Percentiles rank a stretch among this genome's conserved stretches.
Conservation (phyloP, 2,113 vertebrate genomes). For the Pseudorectes ferrugineus region DNA sequence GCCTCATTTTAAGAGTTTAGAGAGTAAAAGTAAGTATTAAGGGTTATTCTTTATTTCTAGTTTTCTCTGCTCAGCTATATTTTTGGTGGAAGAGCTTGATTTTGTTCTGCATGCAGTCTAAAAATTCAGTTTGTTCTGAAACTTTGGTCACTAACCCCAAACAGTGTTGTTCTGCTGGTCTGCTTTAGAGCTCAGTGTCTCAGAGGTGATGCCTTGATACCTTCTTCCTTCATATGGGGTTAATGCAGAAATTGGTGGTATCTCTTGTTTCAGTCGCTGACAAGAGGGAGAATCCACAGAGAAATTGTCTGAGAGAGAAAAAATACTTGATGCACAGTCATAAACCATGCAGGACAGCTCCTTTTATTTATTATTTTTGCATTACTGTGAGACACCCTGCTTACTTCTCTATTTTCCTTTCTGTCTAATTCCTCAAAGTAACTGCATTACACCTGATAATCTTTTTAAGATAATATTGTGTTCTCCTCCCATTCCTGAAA, state of each 20-base stretch:
- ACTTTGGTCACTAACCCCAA: background rate
- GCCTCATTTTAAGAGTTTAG: background rate
- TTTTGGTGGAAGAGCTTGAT: background rate
- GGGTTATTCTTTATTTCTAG: background rate
- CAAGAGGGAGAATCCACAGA: background rate
- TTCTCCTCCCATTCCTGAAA: background rate
- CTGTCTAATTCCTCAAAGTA: background rate
- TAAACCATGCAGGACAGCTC: background rate
- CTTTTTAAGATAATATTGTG: background rate
- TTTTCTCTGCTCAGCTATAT: background rate
- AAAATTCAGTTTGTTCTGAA: background rate
- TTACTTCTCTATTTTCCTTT: background rate
- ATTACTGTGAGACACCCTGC: background rate
- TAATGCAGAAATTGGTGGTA: background rate
- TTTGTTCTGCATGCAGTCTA: background rate
- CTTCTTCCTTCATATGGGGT: rapidly evolving
- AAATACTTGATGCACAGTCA: background rate
- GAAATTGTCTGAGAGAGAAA: background rate
- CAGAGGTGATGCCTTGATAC: background rate
- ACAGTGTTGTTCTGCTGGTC: background rate
- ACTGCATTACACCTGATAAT: background rate
- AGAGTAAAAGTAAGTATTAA: background rate
- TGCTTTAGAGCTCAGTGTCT: background rate
- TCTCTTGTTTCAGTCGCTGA: background rate
- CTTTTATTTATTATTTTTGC: background rate